These are phyloP conservation scores for Mirza zaza DNA, from an alignment of 2,113 vertebrate genomes.

Conservation along the genomic window DNA sequence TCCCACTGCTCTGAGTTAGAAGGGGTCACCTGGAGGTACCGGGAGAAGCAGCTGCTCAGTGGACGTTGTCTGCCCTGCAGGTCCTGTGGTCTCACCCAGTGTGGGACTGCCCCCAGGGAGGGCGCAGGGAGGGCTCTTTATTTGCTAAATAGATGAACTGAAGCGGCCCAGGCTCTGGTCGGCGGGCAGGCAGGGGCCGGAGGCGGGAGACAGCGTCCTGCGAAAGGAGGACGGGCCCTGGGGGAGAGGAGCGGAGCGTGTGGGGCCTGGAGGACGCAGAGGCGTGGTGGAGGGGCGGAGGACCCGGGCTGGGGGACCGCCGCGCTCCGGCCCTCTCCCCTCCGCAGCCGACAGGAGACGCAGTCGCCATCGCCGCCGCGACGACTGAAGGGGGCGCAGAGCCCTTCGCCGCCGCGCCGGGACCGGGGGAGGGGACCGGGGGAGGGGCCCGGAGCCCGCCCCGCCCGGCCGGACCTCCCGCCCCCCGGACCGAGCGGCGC, in stretches of 20 bases:
- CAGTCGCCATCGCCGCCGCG: background rate
- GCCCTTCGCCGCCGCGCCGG: rapidly evolving
- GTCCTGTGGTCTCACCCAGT: background rate
- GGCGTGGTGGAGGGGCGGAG: background rate
- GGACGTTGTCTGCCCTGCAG: background rate
- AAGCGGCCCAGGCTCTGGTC: background rate
- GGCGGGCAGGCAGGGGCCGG: background rate
- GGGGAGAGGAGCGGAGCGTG: background rate
- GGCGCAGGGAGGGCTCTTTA: background rate
- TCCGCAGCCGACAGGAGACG: background rate
- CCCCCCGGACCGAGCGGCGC: background rate
- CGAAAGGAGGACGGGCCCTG: background rate
- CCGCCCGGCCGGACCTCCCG: constrained; percentile 47
- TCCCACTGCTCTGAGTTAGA: background rate
- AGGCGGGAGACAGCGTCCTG: background rate
- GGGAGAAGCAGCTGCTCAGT: background rate
- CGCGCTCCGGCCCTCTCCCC: background rate
- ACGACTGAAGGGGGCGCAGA: background rate
- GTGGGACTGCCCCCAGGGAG: background rate
- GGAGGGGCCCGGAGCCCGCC: background rate
- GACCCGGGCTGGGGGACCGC: background rate
- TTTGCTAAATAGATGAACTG: background rate
- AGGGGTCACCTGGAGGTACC: background rate
- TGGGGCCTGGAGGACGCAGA: background rate
- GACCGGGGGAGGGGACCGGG: background rate